These are phyloP conservation scores for Marcusenius ussheri DNA, from an alignment of 2,113 vertebrate genomes.

Conservation along the genomic window DNA sequence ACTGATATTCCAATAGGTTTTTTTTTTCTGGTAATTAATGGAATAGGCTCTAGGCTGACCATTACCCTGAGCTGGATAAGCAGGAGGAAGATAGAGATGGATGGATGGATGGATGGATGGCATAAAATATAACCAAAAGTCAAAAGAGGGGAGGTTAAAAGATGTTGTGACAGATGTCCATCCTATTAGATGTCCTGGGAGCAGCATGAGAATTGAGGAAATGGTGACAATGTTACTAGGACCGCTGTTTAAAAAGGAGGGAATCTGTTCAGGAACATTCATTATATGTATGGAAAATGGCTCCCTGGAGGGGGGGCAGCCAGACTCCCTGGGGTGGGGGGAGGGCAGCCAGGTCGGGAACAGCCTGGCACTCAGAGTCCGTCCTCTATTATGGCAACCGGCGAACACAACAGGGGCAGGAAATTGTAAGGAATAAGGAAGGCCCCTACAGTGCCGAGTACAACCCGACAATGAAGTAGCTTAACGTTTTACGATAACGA, in stretches of 20 bases:
- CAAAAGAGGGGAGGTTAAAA: background rate
- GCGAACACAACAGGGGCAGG: background rate
- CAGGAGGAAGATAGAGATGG: background rate
- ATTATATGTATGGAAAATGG: background rate
- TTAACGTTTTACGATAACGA: background rate
- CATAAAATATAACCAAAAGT: background rate
- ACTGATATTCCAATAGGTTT: background rate
- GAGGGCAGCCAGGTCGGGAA: background rate
- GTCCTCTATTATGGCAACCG: background rate
- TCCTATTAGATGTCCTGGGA: background rate
- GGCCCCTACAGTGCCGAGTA: background rate
- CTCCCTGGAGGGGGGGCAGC: background rate
- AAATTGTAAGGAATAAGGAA: background rate
- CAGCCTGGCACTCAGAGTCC: background rate
- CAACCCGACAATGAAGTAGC: background rate
- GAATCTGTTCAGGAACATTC: background rate
- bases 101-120: background rate
- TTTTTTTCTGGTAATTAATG: background rate
- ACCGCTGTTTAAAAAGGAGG: background rate
- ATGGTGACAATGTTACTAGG: background rate
- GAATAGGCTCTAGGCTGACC: background rate
- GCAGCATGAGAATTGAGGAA: background rate
- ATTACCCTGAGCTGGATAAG: background rate
- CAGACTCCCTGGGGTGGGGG: background rate
- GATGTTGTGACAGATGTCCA: background rate